These are phyloP conservation scores for Orchestia grillus DNA, from an alignment of 1,140 invertebrate genomes.

Conservation along the genomic window DNA sequence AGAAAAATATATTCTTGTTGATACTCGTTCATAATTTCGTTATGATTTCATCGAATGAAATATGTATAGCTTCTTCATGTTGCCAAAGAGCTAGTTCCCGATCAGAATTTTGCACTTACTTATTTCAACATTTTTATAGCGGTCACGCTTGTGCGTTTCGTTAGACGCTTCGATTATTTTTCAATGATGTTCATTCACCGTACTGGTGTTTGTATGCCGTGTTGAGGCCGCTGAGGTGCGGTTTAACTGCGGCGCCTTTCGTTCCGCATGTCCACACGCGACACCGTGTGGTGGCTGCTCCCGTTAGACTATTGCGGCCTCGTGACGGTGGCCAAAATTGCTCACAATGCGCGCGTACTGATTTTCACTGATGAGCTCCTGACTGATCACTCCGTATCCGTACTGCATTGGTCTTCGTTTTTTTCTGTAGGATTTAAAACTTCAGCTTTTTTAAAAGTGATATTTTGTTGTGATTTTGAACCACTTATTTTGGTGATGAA, in stretches of 20 bases:
- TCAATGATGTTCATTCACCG: background rate
- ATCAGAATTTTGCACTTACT: background rate
- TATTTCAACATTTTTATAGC: background rate
- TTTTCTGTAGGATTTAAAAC: background rate
- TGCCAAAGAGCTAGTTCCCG: background rate
- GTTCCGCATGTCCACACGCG: background rate
- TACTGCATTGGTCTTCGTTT: background rate
- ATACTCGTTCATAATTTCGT: background rate
- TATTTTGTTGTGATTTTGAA: background rate
- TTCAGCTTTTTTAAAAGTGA: background rate
- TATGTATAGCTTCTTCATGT: background rate
- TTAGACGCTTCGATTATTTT: background rate
- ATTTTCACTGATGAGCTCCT: background rate
- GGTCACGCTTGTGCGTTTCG: background rate
- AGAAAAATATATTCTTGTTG: background rate
- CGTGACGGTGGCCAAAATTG: background rate
- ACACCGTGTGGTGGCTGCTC: background rate
- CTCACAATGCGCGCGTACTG: background rate
- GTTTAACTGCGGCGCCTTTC: background rate
- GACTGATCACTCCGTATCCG: background rate
- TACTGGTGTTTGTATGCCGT: background rate
- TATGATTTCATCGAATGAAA: background rate
- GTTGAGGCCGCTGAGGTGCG: background rate
- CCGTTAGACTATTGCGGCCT: background rate
- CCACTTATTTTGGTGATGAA: background rate